These are phyloP conservation scores for Zosterops japonicus DNA, from an alignment of 2,113 vertebrate species.

Conservation along the genomic window DNA sequence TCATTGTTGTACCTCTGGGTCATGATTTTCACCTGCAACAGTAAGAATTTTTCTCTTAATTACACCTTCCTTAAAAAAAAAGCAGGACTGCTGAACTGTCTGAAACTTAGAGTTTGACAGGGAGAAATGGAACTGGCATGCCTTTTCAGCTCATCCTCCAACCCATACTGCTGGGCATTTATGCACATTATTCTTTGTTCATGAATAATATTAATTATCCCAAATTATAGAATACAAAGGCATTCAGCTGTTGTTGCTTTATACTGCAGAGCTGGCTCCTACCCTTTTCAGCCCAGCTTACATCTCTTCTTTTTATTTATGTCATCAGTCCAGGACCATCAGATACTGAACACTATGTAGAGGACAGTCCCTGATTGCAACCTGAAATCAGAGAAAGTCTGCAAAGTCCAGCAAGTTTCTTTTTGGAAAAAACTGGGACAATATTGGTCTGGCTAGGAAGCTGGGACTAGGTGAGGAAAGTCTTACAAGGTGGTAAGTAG, in stretches of 20 bases:
- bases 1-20: not conserved
- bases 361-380: not conserved
- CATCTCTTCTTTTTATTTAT: not conserved
- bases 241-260: not conserved
- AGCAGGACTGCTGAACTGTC: not conserved
- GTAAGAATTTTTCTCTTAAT: not conserved
- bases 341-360: not conserved
- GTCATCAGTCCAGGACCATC: not conserved
- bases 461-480: not conserved
- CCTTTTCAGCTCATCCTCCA: not conserved
- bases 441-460: not conserved
- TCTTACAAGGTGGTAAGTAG: not conserved
- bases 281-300: not conserved
- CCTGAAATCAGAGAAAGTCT: not conserved
- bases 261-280: not conserved
- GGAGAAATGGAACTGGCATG: not conserved
- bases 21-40: not conserved
- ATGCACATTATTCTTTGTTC: not conserved
- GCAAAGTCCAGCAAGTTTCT: not conserved
- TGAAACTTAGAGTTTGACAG: not conserved
- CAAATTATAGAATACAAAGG: not conserved
- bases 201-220: not conserved
- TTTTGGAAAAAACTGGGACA: not conserved
- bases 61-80: not conserved
- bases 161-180: not conserved